phyloP scores from a whole-genome alignment of 2,888 invertebrate species.

The Platycheirus albimanus region DNA sequence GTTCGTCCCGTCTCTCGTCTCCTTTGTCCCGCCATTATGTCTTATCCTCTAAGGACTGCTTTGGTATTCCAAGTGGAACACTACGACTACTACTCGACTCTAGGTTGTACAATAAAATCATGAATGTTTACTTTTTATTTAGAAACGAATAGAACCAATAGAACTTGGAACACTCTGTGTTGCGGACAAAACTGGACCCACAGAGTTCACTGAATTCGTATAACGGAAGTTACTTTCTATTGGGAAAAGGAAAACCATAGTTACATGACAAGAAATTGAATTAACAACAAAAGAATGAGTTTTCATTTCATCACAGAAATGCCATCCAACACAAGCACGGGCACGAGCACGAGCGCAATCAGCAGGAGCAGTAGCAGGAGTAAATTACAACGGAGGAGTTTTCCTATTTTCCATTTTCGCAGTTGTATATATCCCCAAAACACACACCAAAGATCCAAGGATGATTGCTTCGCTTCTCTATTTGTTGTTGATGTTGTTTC shows the following conservation, averaged over 20 bases:
- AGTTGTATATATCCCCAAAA: not conserved
- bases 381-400: slow-evolving; percentile 28
- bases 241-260: slow-evolving; percentile 43
- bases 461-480: not conserved
- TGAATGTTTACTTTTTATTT: slow-evolving; percentile 70
- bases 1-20: not conserved
- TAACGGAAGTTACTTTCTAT: slow-evolving; percentile 25
- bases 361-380: too few species aligned
- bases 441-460: not conserved
- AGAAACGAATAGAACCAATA: slow-evolving; percentile 32
- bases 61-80: slow-evolving; percentile 47
- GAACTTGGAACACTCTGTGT: slow-evolving; percentile 16
- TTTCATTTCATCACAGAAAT: slow-evolving; percentile 39
- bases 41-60: slow-evolving; percentile 20
- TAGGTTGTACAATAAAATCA: slow-evolving; percentile 53
- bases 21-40: slow-evolving; percentile 6
- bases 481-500: not conserved
- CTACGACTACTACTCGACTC: slow-evolving; percentile 25
- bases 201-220: slow-evolving; percentile 12
- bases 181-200: not conserved
- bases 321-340: too few species aligned
- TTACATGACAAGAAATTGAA: slow-evolving; percentile 68
- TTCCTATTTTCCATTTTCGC: slow-evolving; percentile 29
- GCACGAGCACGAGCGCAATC: too few species aligned
- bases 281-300: slow-evolving; percentile 55